These are phyloP conservation scores for Cotesia typhae DNA, from an alignment of 1,140 invertebrate genomes.

Conservation along the genomic window DNA sequence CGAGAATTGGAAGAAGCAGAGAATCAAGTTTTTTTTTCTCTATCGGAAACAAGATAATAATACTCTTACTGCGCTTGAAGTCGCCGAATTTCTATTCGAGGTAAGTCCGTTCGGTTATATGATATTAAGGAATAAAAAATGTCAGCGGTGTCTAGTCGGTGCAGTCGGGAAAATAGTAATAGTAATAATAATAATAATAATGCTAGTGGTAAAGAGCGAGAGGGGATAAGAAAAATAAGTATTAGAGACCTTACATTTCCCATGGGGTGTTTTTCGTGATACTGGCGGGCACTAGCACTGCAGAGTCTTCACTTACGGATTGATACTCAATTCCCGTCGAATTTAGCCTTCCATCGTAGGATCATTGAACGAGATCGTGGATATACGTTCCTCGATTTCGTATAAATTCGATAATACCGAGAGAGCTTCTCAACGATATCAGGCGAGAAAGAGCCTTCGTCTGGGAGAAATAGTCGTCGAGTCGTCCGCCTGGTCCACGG, in stretches of 20 bases:
- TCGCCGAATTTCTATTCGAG: too few relatives aligned
- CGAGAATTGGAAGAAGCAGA: too few relatives aligned
- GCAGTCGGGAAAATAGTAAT: constrained; percentile 28
- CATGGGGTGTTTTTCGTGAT: constrained; percentile 51
- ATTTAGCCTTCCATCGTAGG: constrained; percentile 53
- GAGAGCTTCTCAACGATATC: constrained; percentile 28
- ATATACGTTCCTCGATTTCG: constrained; percentile 45
- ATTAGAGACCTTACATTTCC: constrained; percentile 53
- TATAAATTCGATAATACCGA: constrained; percentile 54
- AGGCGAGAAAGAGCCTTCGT: constrained; percentile 36
- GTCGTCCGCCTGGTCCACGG: constrained; percentile 37
- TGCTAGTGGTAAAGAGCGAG: background rate
- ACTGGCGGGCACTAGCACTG: constrained; percentile 14
- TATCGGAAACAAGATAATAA: too few relatives aligned
- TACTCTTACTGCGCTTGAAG: too few relatives aligned
- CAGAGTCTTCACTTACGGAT: constrained; percentile 57
- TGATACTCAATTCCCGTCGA: constrained; percentile 61
- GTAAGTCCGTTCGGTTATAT: background rate
- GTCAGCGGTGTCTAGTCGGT: background rate
- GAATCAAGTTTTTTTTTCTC: too few relatives aligned
- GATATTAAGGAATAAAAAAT: constrained; percentile 5
- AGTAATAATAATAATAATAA: too few relatives aligned
- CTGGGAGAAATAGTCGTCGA: constrained; percentile 30
- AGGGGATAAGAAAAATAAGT: constrained; percentile 36
- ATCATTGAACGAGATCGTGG: constrained; percentile 50